phyloP scores from a whole-genome alignment of 1,140 invertebrate genomes.

The Phortica variegata region DNA sequence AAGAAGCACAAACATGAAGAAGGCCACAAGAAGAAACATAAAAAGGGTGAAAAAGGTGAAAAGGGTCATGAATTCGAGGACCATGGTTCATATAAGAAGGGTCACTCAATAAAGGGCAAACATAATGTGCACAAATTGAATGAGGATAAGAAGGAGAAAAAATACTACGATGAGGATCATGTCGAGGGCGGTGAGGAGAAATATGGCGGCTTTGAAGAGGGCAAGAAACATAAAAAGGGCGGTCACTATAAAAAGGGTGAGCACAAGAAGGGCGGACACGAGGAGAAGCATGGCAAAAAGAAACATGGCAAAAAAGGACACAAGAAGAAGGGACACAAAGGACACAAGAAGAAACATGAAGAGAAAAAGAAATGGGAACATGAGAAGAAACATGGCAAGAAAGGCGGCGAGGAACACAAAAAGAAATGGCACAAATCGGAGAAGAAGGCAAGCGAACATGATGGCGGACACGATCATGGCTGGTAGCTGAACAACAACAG shows the following conservation, averaged over 20 bases:
- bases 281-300: constrained; percentile 73
- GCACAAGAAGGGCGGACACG: constrained; percentile 69
- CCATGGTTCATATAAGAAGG: constrained; percentile 71
- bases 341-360: constrained; percentile 68
- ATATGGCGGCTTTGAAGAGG: constrained; percentile 69
- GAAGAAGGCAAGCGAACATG: constrained; percentile 37
- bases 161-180: constrained; percentile 79
- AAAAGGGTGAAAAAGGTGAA: constrained; percentile 73
- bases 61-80: constrained; percentile 67
- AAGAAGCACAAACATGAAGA: constrained; percentile 76
- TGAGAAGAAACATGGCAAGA: constrained; percentile 67
- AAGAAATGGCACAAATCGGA: constrained; percentile 63
- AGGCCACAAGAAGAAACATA: constrained; percentile 71
- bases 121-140: constrained; percentile 76
- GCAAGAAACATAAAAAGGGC: constrained; percentile 69
- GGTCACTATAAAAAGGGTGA: constrained; percentile 71
- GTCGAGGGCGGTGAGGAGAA: constrained; percentile 72
- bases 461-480: constrained; percentile 21
- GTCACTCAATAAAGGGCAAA: constrained; percentile 76
- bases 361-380: constrained; percentile 69
- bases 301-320: constrained; percentile 71
- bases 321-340: constrained; percentile 64
- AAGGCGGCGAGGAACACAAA: constrained; percentile 66
- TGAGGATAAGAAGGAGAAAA: constrained; percentile 80
- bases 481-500: constrained; percentile 23